Evolutionary conservation across 2,797 vertebrate species (phyloP).

Genomic region (Ateles fusciceps): DNA sequence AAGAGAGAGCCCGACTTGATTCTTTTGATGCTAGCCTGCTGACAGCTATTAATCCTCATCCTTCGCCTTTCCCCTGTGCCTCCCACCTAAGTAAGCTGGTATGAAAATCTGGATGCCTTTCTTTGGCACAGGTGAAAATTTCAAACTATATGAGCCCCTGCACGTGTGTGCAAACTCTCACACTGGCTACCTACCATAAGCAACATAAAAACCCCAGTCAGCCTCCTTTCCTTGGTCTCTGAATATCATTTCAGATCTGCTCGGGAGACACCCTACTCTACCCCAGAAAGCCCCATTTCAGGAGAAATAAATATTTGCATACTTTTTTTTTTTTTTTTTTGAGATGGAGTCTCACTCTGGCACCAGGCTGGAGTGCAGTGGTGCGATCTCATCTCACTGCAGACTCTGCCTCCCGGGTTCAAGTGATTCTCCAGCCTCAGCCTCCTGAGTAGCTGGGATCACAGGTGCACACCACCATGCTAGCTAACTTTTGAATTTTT

Average conservation of each 20-base stretch:
- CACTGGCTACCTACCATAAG: background rate
- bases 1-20: background rate
- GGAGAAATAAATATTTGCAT: background rate
- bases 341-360: no score
- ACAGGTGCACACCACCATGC: no score
- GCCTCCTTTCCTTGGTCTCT: background rate
- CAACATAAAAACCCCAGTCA: background rate
- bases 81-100: background rate
- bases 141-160: background rate
- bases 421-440: no score
- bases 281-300: background rate
- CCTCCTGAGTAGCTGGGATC: no score
- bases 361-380: no score
- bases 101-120: background rate
- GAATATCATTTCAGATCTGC: background rate
- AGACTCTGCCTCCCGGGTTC: no score
- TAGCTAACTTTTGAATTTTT: no score
- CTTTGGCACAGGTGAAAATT: background rate
- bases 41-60: background rate
- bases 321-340: background rate
- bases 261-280: background rate
- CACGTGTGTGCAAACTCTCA: background rate
- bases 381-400: fast-evolving
- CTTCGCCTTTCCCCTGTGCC: background rate
- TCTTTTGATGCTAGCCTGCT: background rate